phyloP scores from a whole-genome alignment of 2,888 invertebrate genomes.

The Erynnis tages region DNA sequence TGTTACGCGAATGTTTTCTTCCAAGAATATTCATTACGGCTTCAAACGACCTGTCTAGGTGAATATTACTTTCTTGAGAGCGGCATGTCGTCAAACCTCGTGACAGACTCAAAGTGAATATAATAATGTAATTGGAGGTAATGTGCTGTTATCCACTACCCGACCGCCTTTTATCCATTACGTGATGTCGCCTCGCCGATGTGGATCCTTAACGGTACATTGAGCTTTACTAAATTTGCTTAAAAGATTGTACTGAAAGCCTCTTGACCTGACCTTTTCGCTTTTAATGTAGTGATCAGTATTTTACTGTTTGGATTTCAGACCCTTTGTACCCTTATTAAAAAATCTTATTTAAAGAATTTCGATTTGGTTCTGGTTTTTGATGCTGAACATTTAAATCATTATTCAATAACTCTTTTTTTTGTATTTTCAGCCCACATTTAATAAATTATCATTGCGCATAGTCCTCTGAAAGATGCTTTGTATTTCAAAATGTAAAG shows the following conservation, averaged over 20 bases:
- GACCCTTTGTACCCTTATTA: too few relatives aligned
- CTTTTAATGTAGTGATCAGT: not conserved
- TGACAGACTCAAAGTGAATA: slow-evolving; percentile 67
- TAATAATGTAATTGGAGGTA: slow-evolving; percentile 64
- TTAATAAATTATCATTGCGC: too few relatives aligned
- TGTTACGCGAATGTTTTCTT: not conserved
- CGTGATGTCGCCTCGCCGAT: slow-evolving; percentile 43
- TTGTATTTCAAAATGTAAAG: too few relatives aligned
- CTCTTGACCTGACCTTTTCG: slow-evolving; percentile 15
- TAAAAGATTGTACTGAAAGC: slow-evolving; percentile 19
- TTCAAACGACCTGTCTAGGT: not conserved
- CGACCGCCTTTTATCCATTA: slow-evolving; percentile 44
- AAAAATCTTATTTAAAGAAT: too few relatives aligned
- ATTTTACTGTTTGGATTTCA: too few relatives aligned
- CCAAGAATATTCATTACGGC: slow-evolving; percentile 3
- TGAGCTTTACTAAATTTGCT: slow-evolving; percentile 23
- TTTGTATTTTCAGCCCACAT: too few relatives aligned
- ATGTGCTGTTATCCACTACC: slow-evolving; percentile 57
- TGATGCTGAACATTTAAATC: too few relatives aligned
- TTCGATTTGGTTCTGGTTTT: too few relatives aligned
- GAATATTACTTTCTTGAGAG: slow-evolving; percentile 48
- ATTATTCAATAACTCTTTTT: too few relatives aligned
- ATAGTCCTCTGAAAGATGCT: too few relatives aligned
- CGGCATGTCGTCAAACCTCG: slow-evolving; percentile 52
- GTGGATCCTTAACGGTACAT: slow-evolving; percentile 29